Conservation (phyloP, 2,888 invertebrate genomes). For the Erebia palarica region DNA sequence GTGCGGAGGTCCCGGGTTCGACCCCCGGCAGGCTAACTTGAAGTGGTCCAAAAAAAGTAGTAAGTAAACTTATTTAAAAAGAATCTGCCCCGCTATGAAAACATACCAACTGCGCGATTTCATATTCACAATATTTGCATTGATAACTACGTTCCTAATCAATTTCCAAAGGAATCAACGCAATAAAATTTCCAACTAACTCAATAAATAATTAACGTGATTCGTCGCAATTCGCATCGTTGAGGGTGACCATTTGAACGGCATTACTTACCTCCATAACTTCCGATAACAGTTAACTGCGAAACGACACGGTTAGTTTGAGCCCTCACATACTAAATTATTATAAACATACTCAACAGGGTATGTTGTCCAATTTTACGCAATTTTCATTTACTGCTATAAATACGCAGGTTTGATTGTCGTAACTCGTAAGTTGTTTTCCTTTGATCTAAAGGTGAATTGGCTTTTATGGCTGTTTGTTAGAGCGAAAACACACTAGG, state of each 20-base stretch:
- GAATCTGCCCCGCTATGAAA: too few relatives aligned
- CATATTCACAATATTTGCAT: neutral
- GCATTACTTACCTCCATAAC: conserved; percentile 54
- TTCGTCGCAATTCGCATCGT: conserved; percentile 67
- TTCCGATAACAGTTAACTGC: conserved; percentile 74
- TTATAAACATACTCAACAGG: conserved; percentile 68
- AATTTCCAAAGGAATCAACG: neutral
- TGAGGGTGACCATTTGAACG: conserved; percentile 63
- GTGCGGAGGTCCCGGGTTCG: too few relatives aligned
- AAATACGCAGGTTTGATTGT: conserved; percentile 48
- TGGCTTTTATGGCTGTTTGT: too few relatives aligned
- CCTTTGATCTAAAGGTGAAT: too few relatives aligned
- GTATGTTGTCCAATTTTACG: conserved; percentile 74
- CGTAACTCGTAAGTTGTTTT: conserved; percentile 17
- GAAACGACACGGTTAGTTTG: conserved; percentile 78
- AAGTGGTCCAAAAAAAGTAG: too few relatives aligned
- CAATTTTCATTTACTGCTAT: conserved; percentile 75
- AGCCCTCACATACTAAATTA: conserved; percentile 76
- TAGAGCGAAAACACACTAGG: too few relatives aligned
- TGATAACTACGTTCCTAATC: neutral
- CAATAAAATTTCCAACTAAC: conserved; percentile 47
- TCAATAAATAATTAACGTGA: conserved; percentile 67
- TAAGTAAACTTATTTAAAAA: too few relatives aligned
- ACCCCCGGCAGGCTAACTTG: too few relatives aligned
- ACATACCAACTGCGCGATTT: too few relatives aligned